Conservation (phyloP, 2,113 vertebrate species). For the Sorex fumeus region DNA sequence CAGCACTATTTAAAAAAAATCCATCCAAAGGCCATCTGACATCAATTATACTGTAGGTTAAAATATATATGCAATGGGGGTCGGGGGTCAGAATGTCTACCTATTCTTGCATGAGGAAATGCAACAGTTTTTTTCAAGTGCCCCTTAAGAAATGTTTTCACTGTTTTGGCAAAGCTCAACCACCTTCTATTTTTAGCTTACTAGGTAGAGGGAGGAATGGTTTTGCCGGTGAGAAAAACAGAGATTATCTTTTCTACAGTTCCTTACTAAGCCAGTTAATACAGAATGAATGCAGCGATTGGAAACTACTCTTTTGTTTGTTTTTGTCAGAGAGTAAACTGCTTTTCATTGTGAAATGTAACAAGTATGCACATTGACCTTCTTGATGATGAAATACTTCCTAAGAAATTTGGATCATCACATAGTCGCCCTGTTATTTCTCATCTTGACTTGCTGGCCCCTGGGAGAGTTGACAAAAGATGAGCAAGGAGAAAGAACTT, state of each 20-base stretch:
- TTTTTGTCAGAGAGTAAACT: neutral
- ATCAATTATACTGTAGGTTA: constrained; percentile 84
- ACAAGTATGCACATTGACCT: neutral
- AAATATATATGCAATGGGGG: constrained; percentile 65
- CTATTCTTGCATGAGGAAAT: constrained; percentile 65
- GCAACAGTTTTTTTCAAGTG: constrained; percentile 12
- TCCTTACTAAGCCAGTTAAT: neutral
- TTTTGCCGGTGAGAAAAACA: constrained; percentile 52
- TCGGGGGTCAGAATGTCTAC: neutral
- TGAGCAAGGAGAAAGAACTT: neutral
- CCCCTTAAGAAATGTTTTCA: constrained; percentile 46
- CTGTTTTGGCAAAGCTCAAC: constrained; percentile 26
- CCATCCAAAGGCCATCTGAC: constrained; percentile 81
- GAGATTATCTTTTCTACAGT: neutral
- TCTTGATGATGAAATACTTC: constrained; percentile 29
- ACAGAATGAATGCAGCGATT: neutral
- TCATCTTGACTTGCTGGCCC: neutral
- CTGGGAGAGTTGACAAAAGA: too few relatives aligned
- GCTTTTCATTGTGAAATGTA: neutral
- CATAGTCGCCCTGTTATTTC: constrained; percentile 29
- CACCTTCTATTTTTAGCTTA: constrained; percentile 14
- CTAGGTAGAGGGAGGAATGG: neutral
- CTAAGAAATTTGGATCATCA: constrained; percentile 39
- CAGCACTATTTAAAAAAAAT: constrained; percentile 82
- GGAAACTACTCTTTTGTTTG: neutral